Evolutionary conservation across 2,113 vertebrate species (phyloP), one percentile per base, ranked within the genome.

Genomic region (Corythoichthys intestinalis): DNA sequence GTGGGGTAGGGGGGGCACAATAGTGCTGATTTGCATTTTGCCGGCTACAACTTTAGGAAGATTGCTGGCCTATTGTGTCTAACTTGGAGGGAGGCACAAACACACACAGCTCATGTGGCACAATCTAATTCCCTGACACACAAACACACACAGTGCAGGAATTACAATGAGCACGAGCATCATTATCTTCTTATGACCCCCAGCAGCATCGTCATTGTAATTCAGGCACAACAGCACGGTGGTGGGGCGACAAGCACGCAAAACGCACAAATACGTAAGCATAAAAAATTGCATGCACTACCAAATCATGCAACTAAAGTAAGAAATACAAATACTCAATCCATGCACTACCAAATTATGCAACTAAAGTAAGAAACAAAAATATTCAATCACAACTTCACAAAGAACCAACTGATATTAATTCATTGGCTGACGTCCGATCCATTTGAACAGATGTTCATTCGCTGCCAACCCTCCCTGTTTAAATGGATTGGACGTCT

Each of bases 121-220:
- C 60, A 47, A 63, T 28, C 61, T 63, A n/a, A 13, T 63, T 63
- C 44, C 5, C 61, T 6, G 37, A 66, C 41, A 52, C 62, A 76
- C 57, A 59, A 49, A 67, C 20, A 50, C 65, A 64, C 69, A 75
- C 78, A 28, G 66, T 1, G 8, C 52, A 62, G 68, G 87, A 86
- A 86, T 87, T 72, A 81, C 82, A 89, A 84, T 87, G 78, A 87
- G 81, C 60, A 7, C 57, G 61, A 85, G 67, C 81, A 82, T 85
- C 85, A 86, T 86, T 72, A 86, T 83, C 70, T 73, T 59, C 78
- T 86, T 83, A 82, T 44, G 71, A 78, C 73, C 69, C 78, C 71
- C 71, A 73, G 81, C 73, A 75, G 75, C 71, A 53, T 58, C 68
- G 48, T 82, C 78, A 82, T 87, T 87, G 78, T 66, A 75, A 87